Percentiles rank a stretch among this genome's conserved stretches.
Conservation (phyloP, 2,888 invertebrate genomes). For the Sinotaia quadrata region DNA sequence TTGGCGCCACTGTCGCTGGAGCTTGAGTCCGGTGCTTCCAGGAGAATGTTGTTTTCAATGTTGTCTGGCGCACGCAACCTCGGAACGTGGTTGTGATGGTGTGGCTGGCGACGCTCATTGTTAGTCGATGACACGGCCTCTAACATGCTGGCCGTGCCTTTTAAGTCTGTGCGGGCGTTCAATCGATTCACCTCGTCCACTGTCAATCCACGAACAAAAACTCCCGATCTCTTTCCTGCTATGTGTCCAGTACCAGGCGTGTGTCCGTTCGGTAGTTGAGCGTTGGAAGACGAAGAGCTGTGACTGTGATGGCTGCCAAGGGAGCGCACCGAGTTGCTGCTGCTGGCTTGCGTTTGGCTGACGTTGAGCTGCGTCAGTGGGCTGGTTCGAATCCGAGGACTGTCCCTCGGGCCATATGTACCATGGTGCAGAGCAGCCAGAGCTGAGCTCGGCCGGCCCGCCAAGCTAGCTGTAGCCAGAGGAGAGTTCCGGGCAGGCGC, state of each 20-base stretch:
- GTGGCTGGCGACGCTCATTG: constrained; percentile 38
- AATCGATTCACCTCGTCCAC: constrained; percentile 94
- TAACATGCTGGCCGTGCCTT: constrained; percentile 88
- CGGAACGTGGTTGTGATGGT: background rate
- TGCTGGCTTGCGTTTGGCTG: constrained; percentile 42
- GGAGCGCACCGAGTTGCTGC: constrained; percentile 58
- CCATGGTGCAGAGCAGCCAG: constrained; percentile 36
- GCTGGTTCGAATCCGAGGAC: constrained; percentile 47
- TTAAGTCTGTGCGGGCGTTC: constrained; percentile 87
- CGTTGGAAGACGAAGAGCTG: constrained; percentile 52
- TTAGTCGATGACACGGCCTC: constrained; percentile 91
- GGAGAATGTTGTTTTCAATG: constrained; percentile 67
- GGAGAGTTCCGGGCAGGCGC: constrained; percentile 42
- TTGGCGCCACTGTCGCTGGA: constrained; percentile 92
- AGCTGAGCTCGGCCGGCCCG: constrained; percentile 56
- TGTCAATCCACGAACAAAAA: constrained; percentile 79
- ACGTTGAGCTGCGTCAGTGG: constrained; percentile 48
- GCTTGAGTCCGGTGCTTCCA: constrained; percentile 71
- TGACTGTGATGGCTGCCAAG: constrained; percentile 63
- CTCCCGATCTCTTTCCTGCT: constrained; percentile 1
- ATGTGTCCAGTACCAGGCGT: background rate
- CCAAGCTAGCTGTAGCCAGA: constrained; percentile 44
- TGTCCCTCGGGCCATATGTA: constrained; percentile 23
- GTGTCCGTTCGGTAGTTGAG: constrained; percentile 7
- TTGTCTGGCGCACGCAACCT: constrained; percentile 34